Conservation (phyloP, 2,797 vertebrate genomes). For the Craterocephalus amniculus region DNA sequence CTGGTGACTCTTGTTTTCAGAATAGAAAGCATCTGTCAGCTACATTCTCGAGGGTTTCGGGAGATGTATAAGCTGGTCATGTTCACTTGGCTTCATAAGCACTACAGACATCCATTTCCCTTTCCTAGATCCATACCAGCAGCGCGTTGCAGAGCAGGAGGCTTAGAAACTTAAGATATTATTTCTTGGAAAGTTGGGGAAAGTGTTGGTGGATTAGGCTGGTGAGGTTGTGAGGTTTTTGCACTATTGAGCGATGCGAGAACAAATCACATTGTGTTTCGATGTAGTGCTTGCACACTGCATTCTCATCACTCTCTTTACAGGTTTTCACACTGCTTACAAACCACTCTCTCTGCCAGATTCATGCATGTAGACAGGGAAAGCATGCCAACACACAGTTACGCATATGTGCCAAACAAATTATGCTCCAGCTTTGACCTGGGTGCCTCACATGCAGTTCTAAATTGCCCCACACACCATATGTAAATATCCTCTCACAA, state of each 20-base stretch:
- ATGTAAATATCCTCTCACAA: conserved; percentile 42
- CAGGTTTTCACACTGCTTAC: conserved; percentile 21
- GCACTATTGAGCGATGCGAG: conserved; percentile 9
- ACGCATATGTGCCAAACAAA: conserved; percentile 18
- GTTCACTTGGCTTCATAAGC: conserved; percentile 68
- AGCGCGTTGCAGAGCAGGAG: conserved; percentile 38
- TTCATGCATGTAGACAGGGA: conserved; percentile 25
- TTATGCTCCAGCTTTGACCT: conserved; percentile 39
- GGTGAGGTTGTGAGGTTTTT: conserved; percentile 19
- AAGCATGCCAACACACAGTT: conserved; percentile 4
- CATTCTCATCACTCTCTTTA: conserved; percentile 36
- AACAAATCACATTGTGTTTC: conserved; percentile 21
- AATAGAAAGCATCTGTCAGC: conserved; percentile 26
- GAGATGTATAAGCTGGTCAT: conserved; percentile 66
- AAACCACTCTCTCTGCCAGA: conserved; percentile 18
- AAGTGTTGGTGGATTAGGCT: conserved; percentile 61
- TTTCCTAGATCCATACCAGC: conserved; percentile 56
- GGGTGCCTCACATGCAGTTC: conserved; percentile 21
- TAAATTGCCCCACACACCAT: conserved; percentile 27
- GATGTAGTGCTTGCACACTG: conserved; percentile 1
- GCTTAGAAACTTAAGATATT: conserved; percentile 69
- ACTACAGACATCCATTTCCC: conserved; percentile 66
- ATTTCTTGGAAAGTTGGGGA: conserved; percentile 58
- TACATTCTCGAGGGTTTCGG: conserved; percentile 39
- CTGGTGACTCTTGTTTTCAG: conserved; percentile 35